Conservation (phyloP, 1,140 invertebrate species). For the Anagrus nilaparvatae region DNA sequence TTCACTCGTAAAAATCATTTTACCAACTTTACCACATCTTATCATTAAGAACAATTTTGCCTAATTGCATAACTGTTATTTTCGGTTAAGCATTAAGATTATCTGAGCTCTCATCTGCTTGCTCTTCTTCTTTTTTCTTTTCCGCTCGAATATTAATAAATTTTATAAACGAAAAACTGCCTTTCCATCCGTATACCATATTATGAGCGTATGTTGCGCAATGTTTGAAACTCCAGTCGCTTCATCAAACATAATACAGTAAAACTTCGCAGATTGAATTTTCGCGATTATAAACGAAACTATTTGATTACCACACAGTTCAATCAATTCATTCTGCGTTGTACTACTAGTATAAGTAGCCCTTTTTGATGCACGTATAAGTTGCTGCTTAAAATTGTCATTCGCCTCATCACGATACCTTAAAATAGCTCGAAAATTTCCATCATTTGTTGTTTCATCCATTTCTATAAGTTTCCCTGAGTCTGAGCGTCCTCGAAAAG, state of each 20-base stretch:
- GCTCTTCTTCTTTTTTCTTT: not conserved
- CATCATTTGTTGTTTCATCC: constrained; percentile 19
- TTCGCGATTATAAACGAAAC: constrained; percentile 15
- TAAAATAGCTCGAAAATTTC: constrained; percentile 26
- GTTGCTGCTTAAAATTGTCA: constrained; percentile 18
- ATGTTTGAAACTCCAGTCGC: constrained; percentile 24
- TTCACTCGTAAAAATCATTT: too few species aligned
- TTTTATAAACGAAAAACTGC: constrained; percentile 7
- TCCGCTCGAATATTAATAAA: constrained; percentile 6
- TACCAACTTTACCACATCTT: too few species aligned
- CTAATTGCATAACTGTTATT: constrained; percentile 16
- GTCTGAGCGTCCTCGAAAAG: constrained; percentile 19
- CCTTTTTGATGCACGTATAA: constrained; percentile 17
- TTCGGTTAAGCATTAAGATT: constrained; percentile 12
- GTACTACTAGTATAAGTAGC: constrained; percentile 25
- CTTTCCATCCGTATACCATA: constrained; percentile 18
- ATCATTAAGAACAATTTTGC: constrained; percentile 16
- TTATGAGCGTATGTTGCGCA: constrained; percentile 20
- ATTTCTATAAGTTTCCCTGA: constrained; percentile 8
- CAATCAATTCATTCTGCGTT: constrained; percentile 26
- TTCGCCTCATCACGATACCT: constrained; percentile 21
- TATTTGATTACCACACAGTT: constrained; percentile 21
- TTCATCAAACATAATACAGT: constrained; percentile 25
- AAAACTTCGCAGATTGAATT: constrained; percentile 18
- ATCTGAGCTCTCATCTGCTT: not conserved